Conservation (phyloP, 2,888 invertebrate genomes). For the Ametastegia equiseti region DNA sequence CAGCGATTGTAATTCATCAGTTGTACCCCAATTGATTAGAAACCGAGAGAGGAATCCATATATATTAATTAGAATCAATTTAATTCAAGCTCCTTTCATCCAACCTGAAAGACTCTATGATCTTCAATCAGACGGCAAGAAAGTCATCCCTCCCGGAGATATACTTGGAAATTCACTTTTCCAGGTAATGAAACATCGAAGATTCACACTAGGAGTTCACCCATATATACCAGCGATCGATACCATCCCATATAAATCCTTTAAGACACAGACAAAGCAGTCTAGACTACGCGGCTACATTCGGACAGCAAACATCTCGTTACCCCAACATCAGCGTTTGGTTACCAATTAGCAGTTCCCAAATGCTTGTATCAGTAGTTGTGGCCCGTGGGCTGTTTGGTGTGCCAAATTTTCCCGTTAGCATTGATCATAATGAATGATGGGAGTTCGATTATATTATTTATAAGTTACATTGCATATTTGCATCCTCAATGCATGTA, state of each 20-base stretch:
- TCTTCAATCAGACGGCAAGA: not conserved
- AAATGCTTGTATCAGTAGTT: not conserved
- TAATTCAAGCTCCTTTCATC: not conserved
- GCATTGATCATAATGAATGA: not conserved
- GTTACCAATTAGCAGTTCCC: conserved; percentile 4
- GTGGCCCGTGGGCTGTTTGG: not conserved
- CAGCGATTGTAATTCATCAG: not conserved
- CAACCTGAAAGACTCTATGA: not conserved
- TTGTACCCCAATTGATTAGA: conserved; percentile 5
- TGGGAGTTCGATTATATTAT: too few relatives aligned
- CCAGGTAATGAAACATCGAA: not conserved
- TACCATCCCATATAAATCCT: not conserved
- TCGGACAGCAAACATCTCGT: not conserved
- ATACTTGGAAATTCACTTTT: not conserved
- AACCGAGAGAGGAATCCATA: too few relatives aligned
- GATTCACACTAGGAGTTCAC: not conserved
- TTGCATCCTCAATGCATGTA: too few relatives aligned
- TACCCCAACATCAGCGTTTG: not conserved
- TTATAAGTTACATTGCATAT: too few relatives aligned
- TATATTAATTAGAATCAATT: not conserved
- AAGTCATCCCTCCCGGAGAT: not conserved
- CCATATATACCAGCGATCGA: not conserved
- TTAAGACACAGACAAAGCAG: not conserved
- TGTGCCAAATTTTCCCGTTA: too few relatives aligned
- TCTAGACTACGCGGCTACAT: not conserved